Conservation (phyloP, 1,140 invertebrate genomes). For the Plutomurus gul region DNA sequence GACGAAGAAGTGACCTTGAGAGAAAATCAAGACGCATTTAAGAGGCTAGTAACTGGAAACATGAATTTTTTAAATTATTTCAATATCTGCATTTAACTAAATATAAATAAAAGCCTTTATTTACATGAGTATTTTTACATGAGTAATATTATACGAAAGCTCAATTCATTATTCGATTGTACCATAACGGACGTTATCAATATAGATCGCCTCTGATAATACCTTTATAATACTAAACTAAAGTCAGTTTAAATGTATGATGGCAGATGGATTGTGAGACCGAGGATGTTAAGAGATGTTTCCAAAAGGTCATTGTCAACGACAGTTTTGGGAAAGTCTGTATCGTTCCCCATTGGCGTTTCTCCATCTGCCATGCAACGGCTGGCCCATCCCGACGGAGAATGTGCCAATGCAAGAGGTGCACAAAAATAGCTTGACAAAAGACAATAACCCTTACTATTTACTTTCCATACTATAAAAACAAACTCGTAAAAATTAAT, state of each 20-base stretch:
- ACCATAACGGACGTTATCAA: too few species aligned
- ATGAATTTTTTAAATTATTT: neutral
- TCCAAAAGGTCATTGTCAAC: slow-evolving; percentile 67
- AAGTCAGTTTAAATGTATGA: too few species aligned
- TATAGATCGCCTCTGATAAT: too few species aligned
- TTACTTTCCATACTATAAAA: neutral
- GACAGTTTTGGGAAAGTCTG: slow-evolving; percentile 65
- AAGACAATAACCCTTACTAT: neutral
- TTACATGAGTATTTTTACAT: too few species aligned
- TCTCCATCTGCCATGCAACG: slow-evolving; percentile 90
- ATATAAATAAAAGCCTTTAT: too few species aligned
- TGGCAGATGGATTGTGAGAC: slow-evolving; percentile 67
- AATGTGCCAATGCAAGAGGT: slow-evolving; percentile 83
- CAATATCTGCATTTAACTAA: neutral
- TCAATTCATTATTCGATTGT: too few species aligned
- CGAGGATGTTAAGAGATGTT: slow-evolving; percentile 78
- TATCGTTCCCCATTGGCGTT: slow-evolving; percentile 84
- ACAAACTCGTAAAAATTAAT: neutral
- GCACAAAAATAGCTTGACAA: neutral
- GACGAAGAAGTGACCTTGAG: slow-evolving; percentile 76
- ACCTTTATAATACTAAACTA: too few species aligned
- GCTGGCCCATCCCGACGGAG: slow-evolving; percentile 89
- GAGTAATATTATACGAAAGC: too few species aligned
- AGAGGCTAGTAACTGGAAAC: neutral
- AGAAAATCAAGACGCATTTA: slow-evolving; percentile 52